Base-by-base conservation (phyloP, 2,797 vertebrate genomes). In the Melanotaenia trifasciata region DNA sequence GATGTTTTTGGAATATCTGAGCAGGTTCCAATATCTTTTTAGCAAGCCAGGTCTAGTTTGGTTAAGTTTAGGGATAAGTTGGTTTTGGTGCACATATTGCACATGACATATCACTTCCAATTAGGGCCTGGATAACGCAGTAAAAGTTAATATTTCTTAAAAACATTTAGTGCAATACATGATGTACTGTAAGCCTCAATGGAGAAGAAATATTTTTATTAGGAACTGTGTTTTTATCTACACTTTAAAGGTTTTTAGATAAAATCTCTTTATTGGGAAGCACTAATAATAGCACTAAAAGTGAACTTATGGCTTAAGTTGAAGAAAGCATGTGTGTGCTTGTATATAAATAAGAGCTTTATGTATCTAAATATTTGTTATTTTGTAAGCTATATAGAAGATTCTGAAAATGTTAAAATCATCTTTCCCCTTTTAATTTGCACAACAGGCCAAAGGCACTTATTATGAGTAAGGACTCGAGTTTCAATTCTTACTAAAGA, bases 291-390 rank as follows among this genome's bases (percentile, higher is more conserved):
- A 51, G 69, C 76, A 83, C 81, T 81, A 81, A 71, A 69, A 65
- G 73, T 58, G 45, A 78, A 56, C 33, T 69, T 59, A 40, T 63
- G 68, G 84, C 76, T 79, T 71, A 76, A 72, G 51, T 59, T 78
- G 56, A 82, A 43, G 64, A 82, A 86, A 78, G 88, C 89, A 91
- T 90, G 90, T 64, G 75, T 82, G 83, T 84, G 74, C 73, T 80
- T 85, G 81, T 84, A 72, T 76, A 64, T 79, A 67, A 85, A 68
- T 58, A 80, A 72, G 60, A 84, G 63, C 77, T 87, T 83, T 82
- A 76, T 77, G 67, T 83, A 80, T 79, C 35, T 83, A 59, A 85
- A 79, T 71, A 69, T 82, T 26, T 64, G 56, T 60, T 67, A 67
- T 63, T 78, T 72, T 80, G 24, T 76, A 80, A 63, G 51, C 35